phyloP scores from a whole-genome alignment of 2,113 vertebrate species.

The Uropsilus gracilis region DNA sequence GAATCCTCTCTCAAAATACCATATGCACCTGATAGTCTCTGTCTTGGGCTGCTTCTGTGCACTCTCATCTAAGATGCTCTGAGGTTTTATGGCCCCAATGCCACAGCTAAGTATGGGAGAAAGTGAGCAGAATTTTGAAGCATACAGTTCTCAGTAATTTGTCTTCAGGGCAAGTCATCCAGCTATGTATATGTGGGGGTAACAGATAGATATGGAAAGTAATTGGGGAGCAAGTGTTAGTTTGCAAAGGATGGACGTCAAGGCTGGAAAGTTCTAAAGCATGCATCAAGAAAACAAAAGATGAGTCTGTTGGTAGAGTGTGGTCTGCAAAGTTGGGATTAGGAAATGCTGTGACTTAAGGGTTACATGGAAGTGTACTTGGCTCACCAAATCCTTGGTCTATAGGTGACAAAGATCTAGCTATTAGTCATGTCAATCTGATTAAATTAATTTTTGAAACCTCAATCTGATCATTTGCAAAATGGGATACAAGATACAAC shows the following conservation, averaged over 20 bases:
- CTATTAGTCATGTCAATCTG: background rate
- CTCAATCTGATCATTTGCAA: conserved; percentile 6
- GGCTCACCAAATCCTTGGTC: background rate
- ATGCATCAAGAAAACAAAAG: background rate
- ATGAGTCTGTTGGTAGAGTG: background rate
- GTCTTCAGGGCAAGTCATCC: background rate
- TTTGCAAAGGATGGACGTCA: too few species aligned
- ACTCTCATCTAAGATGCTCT: background rate
- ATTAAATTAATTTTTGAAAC: conserved; percentile 21
- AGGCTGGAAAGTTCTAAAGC: too few species aligned
- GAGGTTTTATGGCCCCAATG: background rate
- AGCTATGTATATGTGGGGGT: background rate
- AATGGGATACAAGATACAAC: background rate
- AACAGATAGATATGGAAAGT: background rate
- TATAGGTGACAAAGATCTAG: background rate
- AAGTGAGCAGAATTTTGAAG: background rate
- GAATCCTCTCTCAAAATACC: background rate
- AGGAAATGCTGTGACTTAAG: background rate
- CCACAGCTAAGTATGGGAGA: background rate
- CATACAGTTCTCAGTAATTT: background rate
- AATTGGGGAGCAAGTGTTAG: background rate
- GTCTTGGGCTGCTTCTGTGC: background rate
- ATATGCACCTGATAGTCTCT: background rate
- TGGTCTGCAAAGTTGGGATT: background rate
- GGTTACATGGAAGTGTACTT: background rate